Evolutionary conservation across 2,888 invertebrate species (phyloP).

Genomic region (Archaeoteleia sp.): DNA sequence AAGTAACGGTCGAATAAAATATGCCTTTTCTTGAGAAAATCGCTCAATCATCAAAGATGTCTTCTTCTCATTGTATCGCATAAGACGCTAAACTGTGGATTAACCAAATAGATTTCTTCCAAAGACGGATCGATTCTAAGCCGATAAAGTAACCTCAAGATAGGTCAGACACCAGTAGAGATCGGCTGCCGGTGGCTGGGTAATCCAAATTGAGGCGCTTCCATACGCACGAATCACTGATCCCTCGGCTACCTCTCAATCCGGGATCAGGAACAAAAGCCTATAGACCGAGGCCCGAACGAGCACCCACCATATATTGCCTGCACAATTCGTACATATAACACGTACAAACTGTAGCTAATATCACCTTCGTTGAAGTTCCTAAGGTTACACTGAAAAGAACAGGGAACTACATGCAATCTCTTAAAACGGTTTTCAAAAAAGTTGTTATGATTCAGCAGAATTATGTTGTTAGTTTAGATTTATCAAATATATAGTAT

Average conservation of each 20-base stretch:
- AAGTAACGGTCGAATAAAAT: too few species aligned
- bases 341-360: constrained; percentile 29
- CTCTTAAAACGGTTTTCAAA: too few species aligned
- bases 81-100: constrained; percentile 33
- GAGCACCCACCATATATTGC: constrained; percentile 19
- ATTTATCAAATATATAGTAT: too few species aligned
- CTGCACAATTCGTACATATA: constrained; percentile 25
- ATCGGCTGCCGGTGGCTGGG: constrained; percentile 60
- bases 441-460: too few species aligned
- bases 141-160: constrained; percentile 64
- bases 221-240: constrained; percentile 60
- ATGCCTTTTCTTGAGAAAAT: constrained; percentile 33
- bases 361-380: constrained; percentile 8
- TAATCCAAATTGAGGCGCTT: constrained; percentile 71
- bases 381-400: too few species aligned
- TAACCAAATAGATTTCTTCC: constrained; percentile 46
- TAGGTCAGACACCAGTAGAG: constrained; percentile 63
- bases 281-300: constrained; percentile 33
- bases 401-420: too few species aligned
- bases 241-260: constrained; percentile 45
- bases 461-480: too few species aligned
- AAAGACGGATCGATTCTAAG: constrained; percentile 62
- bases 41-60: constrained; percentile 27
- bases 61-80: constrained; percentile 17
- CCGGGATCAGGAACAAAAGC: constrained; percentile 48